Percentiles rank a stretch among this genome's conserved stretches.
These are phyloP conservation scores for Acromyrmex heyeri DNA, from an alignment of 1,140 invertebrate genomes.

Conservation along the genomic window DNA sequence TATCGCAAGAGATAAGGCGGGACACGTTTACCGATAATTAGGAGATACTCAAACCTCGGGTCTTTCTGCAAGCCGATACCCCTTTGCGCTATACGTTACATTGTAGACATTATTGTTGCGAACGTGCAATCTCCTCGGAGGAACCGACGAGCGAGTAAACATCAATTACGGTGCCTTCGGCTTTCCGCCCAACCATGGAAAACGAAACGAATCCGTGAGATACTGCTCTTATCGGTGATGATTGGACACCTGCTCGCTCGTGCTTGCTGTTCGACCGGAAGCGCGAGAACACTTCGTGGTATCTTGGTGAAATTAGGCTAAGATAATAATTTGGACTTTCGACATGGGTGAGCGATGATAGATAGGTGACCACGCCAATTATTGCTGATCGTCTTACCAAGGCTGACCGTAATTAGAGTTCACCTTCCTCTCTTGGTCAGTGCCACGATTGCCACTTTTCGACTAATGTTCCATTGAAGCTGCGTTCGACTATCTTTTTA, in stretches of 20 bases:
- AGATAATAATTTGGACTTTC: slow-evolving; percentile 67
- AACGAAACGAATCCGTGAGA: slow-evolving; percentile 7
- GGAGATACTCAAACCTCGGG: slow-evolving; percentile 1
- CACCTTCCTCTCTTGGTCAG: slow-evolving; percentile 42
- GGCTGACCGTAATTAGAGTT: slow-evolving; percentile 58
- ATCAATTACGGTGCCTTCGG: neutral
- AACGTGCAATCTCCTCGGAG: slow-evolving; percentile 17
- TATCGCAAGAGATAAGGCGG: slow-evolving; percentile 20
- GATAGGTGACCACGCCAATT: slow-evolving; percentile 57
- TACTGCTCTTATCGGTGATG: slow-evolving; percentile 26
- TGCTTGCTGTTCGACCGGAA: neutral
- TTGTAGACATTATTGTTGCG: slow-evolving; percentile 23
- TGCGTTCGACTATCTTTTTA: no score
- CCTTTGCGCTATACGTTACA: neutral
- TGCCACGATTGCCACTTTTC: no score
- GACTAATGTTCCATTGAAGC: no score
- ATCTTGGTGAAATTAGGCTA: slow-evolving; percentile 66
- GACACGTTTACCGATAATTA: slow-evolving; percentile 10
- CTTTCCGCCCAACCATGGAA: neutral
- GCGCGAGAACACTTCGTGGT: neutral
- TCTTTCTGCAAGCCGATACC: neutral
- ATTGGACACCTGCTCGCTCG: slow-evolving; percentile 25
- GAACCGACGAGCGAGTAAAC: slow-evolving; percentile 8
- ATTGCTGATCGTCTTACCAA: slow-evolving; percentile 6
- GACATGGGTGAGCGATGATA: slow-evolving; percentile 53